Base-by-base conservation (phyloP, 2,797 vertebrate species). In the Muscicapa comitata region DNA sequence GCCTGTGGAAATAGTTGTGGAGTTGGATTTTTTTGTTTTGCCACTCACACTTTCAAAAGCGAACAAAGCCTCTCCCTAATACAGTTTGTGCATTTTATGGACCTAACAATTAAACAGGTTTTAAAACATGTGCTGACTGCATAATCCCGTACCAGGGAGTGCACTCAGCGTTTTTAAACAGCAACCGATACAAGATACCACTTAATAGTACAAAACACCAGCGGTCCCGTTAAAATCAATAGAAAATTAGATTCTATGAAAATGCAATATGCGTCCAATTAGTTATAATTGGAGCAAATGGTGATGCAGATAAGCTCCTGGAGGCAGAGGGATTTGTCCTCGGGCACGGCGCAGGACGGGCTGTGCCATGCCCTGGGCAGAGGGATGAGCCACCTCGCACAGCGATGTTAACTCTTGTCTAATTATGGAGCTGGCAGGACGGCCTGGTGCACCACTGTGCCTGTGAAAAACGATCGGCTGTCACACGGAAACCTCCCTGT, bases 81-180 rank as follows among this genome's bases (percentile, higher is more conserved):
- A 74, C 94, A 70, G 67, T 93, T 88, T 65, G 93, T 80, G 87
- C 88, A 35, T 95, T 97, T 97, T 95, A 96, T 17, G 79, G 90
- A 81, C 94, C 92, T 68, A 97, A 97, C 97, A 97, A 96, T 97
- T 96, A 97, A 97, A 89, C 31, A 91, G 94, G 96, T 96, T 97
- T 97, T 96, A 93, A 97, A 97, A 95, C 97, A 97, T 97, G 97
- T 98, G 98, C 98, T 97, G 98, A 96, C 97, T 96, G 93, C 88
- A 92, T 95, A 82, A 86, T 93, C 96, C 95, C 88, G 28, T 90
- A 33, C 35, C 67, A 92, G 93, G 91, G 81, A 93, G 95, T 93
- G 48, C 84, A 88, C 96, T 97, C 98, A 97, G 97, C 97, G 37
- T 91, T 97, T 98, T 94, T 67, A 91, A 97, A 90, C 93, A 88